A percentile compares a stretch with the other conserved stretches of the same genome.
Evolutionary conservation across 2,888 invertebrate genomes (phyloP).

Genomic region (Pseudeuparius sepicola): DNA sequence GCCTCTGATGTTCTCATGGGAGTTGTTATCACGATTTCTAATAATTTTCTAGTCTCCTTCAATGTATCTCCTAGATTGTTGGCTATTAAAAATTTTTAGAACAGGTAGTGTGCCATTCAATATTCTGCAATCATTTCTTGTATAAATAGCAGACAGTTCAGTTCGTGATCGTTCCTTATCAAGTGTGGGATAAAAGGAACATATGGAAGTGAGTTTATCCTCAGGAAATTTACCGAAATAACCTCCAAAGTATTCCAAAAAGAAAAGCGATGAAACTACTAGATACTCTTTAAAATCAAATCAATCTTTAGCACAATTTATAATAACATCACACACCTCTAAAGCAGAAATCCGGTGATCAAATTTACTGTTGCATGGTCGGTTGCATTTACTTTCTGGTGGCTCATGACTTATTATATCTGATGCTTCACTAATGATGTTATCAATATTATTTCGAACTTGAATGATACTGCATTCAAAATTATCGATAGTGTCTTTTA

Average conservation of each 20-base stretch:
- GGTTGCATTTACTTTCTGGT: constrained; percentile 5
- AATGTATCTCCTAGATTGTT: too few species aligned
- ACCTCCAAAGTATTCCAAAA: constrained; percentile 19
- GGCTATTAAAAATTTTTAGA: too few species aligned
- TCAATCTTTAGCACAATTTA: constrained; percentile 21
- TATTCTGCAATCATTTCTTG: too few species aligned
- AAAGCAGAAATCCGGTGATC: constrained; percentile 7
- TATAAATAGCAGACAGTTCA: too few species aligned
- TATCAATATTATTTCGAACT: constrained; percentile 11
- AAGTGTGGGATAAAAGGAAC: constrained; percentile 18
- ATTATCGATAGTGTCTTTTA: constrained; percentile 4
- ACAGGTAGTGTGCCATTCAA: too few species aligned
- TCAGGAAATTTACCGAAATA: constrained; percentile 21
- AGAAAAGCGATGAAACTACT: too few species aligned
- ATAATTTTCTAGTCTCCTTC: too few species aligned
- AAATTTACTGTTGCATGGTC: constrained; percentile 5
- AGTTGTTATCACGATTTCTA: too few species aligned
- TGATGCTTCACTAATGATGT: constrained; percentile 10
- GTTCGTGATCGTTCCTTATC: too few species aligned
- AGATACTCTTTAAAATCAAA: constrained; percentile 24
- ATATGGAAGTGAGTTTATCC: constrained; percentile 16
- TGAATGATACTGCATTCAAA: constrained; percentile 22
- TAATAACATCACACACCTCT: constrained; percentile 25
- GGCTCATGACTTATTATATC: constrained; percentile 4
- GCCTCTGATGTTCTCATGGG: too few species aligned